phyloP scores from a whole-genome alignment of 2,888 invertebrate species.

The Drosophila hamatofila region DNA sequence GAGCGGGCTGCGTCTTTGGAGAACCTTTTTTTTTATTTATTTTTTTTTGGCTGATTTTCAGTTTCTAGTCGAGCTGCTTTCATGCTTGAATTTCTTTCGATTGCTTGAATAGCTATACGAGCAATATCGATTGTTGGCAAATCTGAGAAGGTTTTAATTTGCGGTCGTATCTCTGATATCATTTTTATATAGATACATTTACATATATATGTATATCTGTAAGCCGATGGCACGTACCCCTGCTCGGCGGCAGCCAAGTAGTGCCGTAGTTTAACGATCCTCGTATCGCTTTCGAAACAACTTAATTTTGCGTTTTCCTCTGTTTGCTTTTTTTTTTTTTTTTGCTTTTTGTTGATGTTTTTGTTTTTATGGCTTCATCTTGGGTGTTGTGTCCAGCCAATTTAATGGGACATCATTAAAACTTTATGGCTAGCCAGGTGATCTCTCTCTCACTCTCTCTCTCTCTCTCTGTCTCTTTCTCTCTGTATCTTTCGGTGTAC shows the following conservation, averaged over 20 bases:
- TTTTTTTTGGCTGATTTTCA: not conserved
- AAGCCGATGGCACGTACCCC: constrained; percentile 20
- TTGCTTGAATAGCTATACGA: constrained; percentile 30
- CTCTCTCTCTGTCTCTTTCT: not conserved
- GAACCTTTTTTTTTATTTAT: not conserved
- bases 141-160: constrained; percentile 26
- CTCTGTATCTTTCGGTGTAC: not conserved
- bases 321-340: not conserved
- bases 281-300: constrained; percentile 59
- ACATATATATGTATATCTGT: not conserved
- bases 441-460: not conserved
- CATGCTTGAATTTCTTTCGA: constrained; percentile 52
- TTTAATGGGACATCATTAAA: constrained; percentile 70
- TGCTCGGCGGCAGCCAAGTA: not conserved
- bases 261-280: constrained; percentile 25
- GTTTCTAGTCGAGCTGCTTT: constrained; percentile 44
- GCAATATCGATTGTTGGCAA: constrained; percentile 15
- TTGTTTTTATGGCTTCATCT: constrained; percentile 75
- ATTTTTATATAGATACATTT: not conserved
- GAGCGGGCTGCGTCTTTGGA: not conserved
- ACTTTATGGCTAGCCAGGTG: constrained; percentile 63
- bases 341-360: not conserved
- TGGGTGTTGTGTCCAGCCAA: constrained; percentile 35
- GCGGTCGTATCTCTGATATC: constrained; percentile 30
- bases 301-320: constrained; percentile 59